phyloP scores from a whole-genome alignment of 2,888 invertebrate genomes.

The Drosophila rubida region DNA sequence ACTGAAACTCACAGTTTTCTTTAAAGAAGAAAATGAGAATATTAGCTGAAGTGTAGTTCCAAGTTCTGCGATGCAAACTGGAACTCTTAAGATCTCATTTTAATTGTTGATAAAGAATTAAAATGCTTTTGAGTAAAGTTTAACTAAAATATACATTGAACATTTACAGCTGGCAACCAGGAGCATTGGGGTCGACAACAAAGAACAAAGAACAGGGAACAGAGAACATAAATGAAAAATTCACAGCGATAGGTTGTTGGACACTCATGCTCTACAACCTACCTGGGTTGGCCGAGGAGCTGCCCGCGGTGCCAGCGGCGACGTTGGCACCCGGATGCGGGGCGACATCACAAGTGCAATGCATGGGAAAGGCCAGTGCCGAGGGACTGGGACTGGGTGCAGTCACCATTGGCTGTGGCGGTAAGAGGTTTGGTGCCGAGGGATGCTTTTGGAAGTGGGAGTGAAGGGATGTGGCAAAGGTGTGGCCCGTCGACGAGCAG shows the following conservation, averaged over 20 bases:
- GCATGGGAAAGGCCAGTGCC: slow-evolving; percentile 77
- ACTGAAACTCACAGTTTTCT: no score
- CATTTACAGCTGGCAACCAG: slow-evolving; percentile 32
- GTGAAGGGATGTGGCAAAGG: slow-evolving; percentile 70
- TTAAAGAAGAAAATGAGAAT: slow-evolving; percentile 13
- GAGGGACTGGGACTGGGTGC: slow-evolving; percentile 81
- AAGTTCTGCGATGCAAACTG: neutral
- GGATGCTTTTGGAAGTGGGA: slow-evolving; percentile 83
- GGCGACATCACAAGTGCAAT: slow-evolving; percentile 83
- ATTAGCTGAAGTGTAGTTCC: neutral
- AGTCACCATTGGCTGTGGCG: slow-evolving; percentile 67
- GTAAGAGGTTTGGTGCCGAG: slow-evolving; percentile 81
- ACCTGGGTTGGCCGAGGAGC: slow-evolving; percentile 80
- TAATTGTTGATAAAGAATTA: no score
- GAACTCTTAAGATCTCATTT: no score
- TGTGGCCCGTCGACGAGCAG: slow-evolving; percentile 47
- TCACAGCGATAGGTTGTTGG: neutral
- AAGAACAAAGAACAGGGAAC: slow-evolving; percentile 22
- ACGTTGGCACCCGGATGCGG: slow-evolving; percentile 62
- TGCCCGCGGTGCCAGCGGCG: slow-evolving; percentile 45
- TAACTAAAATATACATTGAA: slow-evolving; percentile 20
- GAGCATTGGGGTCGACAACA: slow-evolving; percentile 30
- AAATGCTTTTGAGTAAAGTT: neutral
- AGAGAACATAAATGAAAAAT: slow-evolving; percentile 13
- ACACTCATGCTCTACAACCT: slow-evolving; percentile 85